These are phyloP conservation scores for Alectoris magna DNA, from an alignment of 2,797 vertebrate species.

Conservation along the genomic window DNA sequence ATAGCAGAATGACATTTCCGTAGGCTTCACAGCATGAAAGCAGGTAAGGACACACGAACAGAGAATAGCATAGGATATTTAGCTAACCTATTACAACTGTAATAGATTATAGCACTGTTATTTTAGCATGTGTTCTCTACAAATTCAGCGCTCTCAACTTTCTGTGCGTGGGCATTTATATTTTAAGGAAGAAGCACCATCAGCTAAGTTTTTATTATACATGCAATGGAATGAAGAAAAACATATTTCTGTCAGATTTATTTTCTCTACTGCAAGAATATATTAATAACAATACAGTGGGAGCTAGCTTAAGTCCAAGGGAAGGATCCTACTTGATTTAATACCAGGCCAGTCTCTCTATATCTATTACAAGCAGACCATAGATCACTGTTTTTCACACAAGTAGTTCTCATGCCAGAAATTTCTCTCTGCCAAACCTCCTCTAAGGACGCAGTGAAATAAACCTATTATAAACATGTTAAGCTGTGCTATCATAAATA, in stretches of 20 bases:
- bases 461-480: not conserved
- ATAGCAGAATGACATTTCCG: constrained; percentile 38
- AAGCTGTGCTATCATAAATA: not conserved
- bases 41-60: not conserved
- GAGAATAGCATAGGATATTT: not conserved
- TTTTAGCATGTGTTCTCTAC: not conserved
- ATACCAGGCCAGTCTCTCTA: not conserved
- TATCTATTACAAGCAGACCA: not conserved
- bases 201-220: not conserved
- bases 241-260: not conserved
- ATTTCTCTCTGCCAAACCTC: not conserved
- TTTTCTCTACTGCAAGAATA: not conserved
- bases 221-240: not conserved
- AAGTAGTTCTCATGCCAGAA: not conserved
- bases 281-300: not conserved
- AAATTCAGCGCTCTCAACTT: not conserved
- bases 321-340: not conserved
- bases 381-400: not conserved
- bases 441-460: not conserved
- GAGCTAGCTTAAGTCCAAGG: not conserved
- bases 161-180: not conserved
- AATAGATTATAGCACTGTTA: not conserved
- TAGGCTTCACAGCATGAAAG: not conserved
- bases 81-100: not conserved
- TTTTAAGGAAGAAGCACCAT: not conserved